Percentiles rank a stretch among this genome's conserved stretches.
phyloP scores from a whole-genome alignment of 2,797 vertebrate species.

The Xiphophorus birchmanni region DNA sequence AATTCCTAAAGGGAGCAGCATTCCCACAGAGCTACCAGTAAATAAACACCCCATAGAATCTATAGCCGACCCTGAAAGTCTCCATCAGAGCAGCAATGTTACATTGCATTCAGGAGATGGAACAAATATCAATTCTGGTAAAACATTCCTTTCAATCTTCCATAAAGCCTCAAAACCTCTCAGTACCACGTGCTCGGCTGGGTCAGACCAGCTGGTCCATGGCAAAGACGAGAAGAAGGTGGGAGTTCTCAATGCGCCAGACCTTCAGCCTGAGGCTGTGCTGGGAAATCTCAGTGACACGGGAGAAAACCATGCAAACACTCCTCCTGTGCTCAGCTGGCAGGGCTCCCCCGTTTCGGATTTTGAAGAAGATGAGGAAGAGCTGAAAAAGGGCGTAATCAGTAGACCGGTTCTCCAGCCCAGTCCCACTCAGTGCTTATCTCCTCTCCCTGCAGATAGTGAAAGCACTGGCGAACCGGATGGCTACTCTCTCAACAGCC shows the following conservation, averaged over 20 bases:
- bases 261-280: constrained; percentile 80
- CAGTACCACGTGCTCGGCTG: constrained; percentile 26
- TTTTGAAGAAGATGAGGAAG: constrained; percentile 79
- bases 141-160: constrained; percentile 48
- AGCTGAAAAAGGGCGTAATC: constrained; percentile 73
- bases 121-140: constrained; percentile 30
- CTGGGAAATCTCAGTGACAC: constrained; percentile 72
- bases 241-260: constrained; percentile 75
- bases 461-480: constrained; percentile 33
- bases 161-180: constrained; percentile 60
- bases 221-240: constrained; percentile 54
- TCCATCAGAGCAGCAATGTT: constrained; percentile 25
- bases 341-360: constrained; percentile 82
- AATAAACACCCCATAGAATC: constrained; percentile 15
- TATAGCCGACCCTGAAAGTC: constrained; percentile 25
- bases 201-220: constrained; percentile 30
- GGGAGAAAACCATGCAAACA: constrained; percentile 78
- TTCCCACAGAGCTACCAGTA: constrained; percentile 26
- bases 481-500: constrained; percentile 41
- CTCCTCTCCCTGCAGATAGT: constrained; percentile 61
- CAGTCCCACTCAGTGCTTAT: constrained; percentile 78
- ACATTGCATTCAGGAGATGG: constrained; percentile 10
- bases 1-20: constrained; percentile 44
- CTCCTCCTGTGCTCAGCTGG: constrained; percentile 84
- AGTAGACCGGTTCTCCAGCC: constrained; percentile 80